Percentiles rank a stretch among this genome's conserved stretches.
Conservation (phyloP, 1,140 invertebrate species). For the Caenorhabditis tropicalis region DNA sequence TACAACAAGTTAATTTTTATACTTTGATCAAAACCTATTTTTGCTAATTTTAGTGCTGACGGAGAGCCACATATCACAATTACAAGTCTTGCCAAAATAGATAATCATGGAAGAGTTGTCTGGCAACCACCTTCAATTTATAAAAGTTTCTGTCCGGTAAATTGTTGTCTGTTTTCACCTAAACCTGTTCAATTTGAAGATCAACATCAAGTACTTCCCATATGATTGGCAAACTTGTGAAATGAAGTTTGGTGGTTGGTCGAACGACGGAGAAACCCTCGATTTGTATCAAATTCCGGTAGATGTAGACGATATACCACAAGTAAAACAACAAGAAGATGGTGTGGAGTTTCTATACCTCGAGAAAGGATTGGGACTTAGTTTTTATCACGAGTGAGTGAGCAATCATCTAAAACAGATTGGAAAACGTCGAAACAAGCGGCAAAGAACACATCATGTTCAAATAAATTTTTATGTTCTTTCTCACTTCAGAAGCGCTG, state of each 20-base stretch:
- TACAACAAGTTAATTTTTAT: constrained; percentile 64
- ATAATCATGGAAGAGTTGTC: constrained; percentile 88
- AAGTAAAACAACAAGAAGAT: constrained; percentile 58
- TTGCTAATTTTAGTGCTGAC: constrained; percentile 72
- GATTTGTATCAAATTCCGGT: constrained; percentile 53
- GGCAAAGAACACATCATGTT: not conserved
- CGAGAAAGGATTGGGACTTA: constrained; percentile 68
- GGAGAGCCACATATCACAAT: constrained; percentile 76
- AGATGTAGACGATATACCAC: constrained; percentile 17
- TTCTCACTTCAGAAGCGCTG: constrained; percentile 78
- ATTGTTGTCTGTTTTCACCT: not conserved
- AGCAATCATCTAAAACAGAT: not conserved
- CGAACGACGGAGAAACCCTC: constrained; percentile 81
- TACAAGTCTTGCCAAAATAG: constrained; percentile 75
- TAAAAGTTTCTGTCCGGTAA: constrained; percentile 89
- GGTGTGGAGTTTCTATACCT: constrained; percentile 67
- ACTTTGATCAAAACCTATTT: not conserved
- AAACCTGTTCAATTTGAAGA: constrained; percentile 77
- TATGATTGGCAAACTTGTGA: constrained; percentile 87
- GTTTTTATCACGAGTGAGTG: constrained; percentile 66
- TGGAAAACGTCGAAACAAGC: not conserved
- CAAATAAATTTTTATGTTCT: constrained; percentile 2
- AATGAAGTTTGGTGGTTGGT: constrained; percentile 98
- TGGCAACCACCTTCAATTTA: constrained; percentile 99
- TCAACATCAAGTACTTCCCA: constrained; percentile 92